Conservation (phyloP, 2,888 invertebrate species). For the Panzeria rudis region DNA sequence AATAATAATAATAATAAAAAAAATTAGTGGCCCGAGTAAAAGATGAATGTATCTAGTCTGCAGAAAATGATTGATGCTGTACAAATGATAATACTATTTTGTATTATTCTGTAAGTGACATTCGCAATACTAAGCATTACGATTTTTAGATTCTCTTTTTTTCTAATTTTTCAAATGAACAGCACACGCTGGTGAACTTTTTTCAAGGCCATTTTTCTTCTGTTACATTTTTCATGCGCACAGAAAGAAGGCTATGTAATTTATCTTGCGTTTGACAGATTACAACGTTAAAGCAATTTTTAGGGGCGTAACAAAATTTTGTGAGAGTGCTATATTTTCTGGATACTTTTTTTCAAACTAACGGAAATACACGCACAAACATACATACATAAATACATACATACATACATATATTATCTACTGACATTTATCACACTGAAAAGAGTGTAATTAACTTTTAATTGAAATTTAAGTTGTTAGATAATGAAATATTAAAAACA, state of each 20-base stretch:
- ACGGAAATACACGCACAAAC: not conserved
- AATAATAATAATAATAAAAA: no score
- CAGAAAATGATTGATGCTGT: constrained; percentile 58
- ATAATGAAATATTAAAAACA: constrained; percentile 20
- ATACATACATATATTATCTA: not conserved
- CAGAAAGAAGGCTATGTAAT: constrained; percentile 19
- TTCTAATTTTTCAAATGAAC: not conserved
- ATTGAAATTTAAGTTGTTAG: constrained; percentile 48
- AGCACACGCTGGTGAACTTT: not conserved
- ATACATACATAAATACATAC: no score
- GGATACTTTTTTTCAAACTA: not conserved
- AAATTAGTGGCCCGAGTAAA: not conserved
- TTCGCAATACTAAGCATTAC: not conserved
- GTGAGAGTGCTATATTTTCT: not conserved
- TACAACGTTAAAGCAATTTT: constrained; percentile 18
- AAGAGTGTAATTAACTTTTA: constrained; percentile 32
- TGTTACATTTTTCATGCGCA: not conserved
- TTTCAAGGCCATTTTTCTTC: not conserved
- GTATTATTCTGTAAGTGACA: constrained; percentile 28
- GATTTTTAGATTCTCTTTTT: not conserved
- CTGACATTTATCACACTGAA: constrained; percentile 25
- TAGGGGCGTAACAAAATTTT: not conserved
- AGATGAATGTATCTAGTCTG: not conserved
- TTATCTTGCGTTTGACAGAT: constrained; percentile 54
- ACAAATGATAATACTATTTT: constrained; percentile 7